Base-by-base conservation (phyloP, 37 sponge, comb jelly and placozoan genomes). In the Petrosia ficiformis region DNA sequence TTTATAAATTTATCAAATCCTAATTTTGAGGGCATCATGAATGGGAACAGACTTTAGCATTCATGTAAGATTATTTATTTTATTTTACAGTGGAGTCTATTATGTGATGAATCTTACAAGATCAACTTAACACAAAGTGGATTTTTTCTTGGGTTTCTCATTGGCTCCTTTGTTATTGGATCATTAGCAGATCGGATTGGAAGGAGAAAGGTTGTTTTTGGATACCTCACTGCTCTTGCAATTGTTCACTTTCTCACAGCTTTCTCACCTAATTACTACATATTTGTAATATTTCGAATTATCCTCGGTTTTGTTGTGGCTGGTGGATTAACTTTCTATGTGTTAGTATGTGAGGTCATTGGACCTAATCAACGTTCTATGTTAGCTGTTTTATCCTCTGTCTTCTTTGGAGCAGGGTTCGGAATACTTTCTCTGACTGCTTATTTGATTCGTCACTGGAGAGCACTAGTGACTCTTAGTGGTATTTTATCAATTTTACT, bases 131-230 rank as follows among this genome's bases (percentile, higher is more conserved):
- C 87, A 0, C 87, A 87, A 67, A 76, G 77, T 43, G 77, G 35
- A 14, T 81, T 79, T 58, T 82, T 90, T 61, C 11, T 77, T 28
- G 87, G 87, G 3, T 32, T 65, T 21, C 38, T 87, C 33, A 21
- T 87, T 29, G 87, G 87, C 28, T 64, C 78, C 1, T 87, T 81
- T 81, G 42, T 71, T 2, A 67, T 81, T 52, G 87, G 87, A 0
- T 59, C 21, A n/a, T 0, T 81, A 0, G 78, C 87, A 2, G 87
- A 87, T 37, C 25, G 21, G 56, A 59, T 76, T 65, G 87, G 87
- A 19, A 37, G 87, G 34, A 81, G 58, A 44, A 81, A 72, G 60
- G 68, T 57, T 16, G 65, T 43, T 56, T 72, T 81, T 38, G 0
- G 71, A 5, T 6, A 6, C 63, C n/a, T 26, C 5, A 29, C n/a